Conservation (phyloP, 1,140 invertebrate species). For the Musca domestica region DNA sequence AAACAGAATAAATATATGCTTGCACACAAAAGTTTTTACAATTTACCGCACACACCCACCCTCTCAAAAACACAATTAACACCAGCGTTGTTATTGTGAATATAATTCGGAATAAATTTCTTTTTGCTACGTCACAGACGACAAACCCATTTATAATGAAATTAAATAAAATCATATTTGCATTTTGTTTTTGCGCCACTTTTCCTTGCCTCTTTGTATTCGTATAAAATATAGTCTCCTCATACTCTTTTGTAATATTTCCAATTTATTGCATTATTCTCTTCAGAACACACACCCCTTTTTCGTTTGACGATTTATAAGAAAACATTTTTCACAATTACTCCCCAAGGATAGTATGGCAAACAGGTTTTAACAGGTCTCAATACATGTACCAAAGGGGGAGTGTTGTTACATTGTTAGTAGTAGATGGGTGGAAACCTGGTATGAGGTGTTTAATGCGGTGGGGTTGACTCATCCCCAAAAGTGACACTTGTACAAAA, state of each 20-base stretch:
- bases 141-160: no score
- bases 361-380: neutral
- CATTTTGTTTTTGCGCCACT: no score
- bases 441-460: no score
- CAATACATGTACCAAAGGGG: neutral
- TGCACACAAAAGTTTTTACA: neutral
- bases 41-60: neutral
- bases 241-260: no score
- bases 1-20: neutral
- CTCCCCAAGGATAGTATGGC: neutral
- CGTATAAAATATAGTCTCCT: no score
- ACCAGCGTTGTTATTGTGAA: no score
- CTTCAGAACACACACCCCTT: neutral
- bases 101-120: no score
- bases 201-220: no score
- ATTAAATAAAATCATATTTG: no score
- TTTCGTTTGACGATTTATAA: neutral
- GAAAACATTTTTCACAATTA: slow-evolving; percentile 7
- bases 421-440: no score
- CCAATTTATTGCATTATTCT: no score
- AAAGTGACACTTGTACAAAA: neutral
- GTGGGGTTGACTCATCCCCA: neutral
- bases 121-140: no score
- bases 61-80: neutral
- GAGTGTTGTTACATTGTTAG: neutral